Evolutionary conservation across 2,797 vertebrate genomes (phyloP).

Genomic region (Amblyopsis hoosieri): DNA sequence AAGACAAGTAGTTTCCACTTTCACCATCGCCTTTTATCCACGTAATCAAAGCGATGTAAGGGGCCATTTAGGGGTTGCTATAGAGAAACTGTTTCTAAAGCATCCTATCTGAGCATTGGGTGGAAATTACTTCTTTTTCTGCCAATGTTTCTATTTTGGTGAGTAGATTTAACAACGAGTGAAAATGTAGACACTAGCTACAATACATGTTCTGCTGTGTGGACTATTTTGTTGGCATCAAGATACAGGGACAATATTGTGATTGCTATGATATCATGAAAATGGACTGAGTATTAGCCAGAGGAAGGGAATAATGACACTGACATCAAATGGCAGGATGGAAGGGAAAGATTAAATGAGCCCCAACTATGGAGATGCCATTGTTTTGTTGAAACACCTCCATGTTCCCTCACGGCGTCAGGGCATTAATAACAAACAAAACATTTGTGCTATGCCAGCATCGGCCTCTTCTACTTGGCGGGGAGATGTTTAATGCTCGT

Average conservation of each 20-base stretch:
- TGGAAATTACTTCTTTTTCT: constrained; percentile 11
- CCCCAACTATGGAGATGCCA: background rate
- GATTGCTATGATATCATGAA: constrained; percentile 30
- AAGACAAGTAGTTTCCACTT: constrained; percentile 61
- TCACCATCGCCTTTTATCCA: constrained; percentile 46
- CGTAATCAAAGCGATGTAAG: constrained; percentile 24
- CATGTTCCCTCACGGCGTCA: constrained; percentile 38
- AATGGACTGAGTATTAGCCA: constrained; percentile 2
- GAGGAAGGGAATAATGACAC: background rate
- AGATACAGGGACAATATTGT: constrained; percentile 33
- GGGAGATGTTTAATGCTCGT: constrained; percentile 19
- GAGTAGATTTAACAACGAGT: constrained; percentile 22
- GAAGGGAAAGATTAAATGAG: too few relatives aligned
- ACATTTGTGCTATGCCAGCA: constrained; percentile 38
- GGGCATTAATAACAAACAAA: constrained; percentile 48
- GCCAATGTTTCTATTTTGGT: background rate
- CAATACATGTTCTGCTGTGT: constrained; percentile 38
- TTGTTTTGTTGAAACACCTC: constrained; percentile 36
- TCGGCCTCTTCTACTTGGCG: constrained; percentile 30
- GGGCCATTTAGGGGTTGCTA: constrained; percentile 11
- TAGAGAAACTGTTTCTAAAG: constrained; percentile 28
- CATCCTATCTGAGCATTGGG: constrained; percentile 1
- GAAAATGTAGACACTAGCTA: constrained; percentile 15
- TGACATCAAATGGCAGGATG: too few relatives aligned
- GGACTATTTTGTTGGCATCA: constrained; percentile 53